Conservation (phyloP, 2,113 vertebrate genomes). For the human region DNA sequence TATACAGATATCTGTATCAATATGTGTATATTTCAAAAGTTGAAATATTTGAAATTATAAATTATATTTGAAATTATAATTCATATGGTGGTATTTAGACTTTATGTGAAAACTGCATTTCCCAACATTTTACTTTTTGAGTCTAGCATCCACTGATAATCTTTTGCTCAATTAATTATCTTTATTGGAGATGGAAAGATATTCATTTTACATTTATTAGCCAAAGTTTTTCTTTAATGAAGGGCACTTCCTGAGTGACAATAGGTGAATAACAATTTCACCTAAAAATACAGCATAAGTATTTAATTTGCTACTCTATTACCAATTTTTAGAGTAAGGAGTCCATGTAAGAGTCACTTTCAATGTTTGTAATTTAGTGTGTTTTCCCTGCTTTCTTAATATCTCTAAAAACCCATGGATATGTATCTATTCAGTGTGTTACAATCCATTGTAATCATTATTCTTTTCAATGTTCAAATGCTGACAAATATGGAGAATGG, state of each 20-base stretch:
- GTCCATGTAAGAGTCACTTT: background rate
- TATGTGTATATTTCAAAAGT: too few relatives aligned
- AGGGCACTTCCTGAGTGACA: background rate
- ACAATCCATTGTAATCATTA: background rate
- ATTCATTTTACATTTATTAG: background rate
- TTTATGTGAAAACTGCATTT: background rate
- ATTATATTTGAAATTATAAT: background rate
- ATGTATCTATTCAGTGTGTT: background rate
- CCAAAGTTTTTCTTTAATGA: background rate
- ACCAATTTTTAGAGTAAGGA: background rate
- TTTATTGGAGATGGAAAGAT: background rate
- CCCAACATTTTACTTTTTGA: background rate
- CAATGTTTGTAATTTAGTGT: background rate
- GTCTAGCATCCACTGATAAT: background rate
- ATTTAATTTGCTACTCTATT: background rate
- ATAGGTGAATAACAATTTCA: background rate
- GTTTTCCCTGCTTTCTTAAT: background rate
- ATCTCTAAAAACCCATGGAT: background rate
- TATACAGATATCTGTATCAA: too few relatives aligned
- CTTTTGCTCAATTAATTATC: background rate
- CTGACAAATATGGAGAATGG: background rate
- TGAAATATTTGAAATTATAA: background rate
- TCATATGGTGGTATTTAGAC: background rate
- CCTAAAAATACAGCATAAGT: background rate
- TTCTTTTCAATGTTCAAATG: background rate